Base-by-base conservation (phyloP, 2,797 vertebrate species). In the Triplophysa bombifrons region DNA sequence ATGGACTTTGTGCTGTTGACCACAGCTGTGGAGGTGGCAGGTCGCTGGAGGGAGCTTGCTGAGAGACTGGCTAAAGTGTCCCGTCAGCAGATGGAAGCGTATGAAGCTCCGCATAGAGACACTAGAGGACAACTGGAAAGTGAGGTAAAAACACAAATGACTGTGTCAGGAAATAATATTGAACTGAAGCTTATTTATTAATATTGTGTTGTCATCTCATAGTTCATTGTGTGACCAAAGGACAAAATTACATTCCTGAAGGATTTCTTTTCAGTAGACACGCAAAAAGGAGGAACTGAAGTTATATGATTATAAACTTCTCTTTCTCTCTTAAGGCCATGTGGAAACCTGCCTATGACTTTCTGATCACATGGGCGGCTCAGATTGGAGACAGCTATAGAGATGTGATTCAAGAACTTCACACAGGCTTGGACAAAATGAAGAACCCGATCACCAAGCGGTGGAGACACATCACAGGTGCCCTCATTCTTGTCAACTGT, bases 321-420 rank as follows among this genome's bases (percentile, higher is more conserved):
- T 61, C 25, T 61, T 41, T 22, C n/a, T 58, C 63, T 65, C 6
- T 22, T 25, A 86, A 98, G 97, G 96, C 96, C 83, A 99, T 99
- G 97, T 99, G 97, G 98, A 99, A 99, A 81, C 97, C 98, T 0
- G 98, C 98, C 0, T 99, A 97, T 0, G 98, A 99, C 89, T 99
- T 99, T 86, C 92, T 99, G 73, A 90, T 99, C 53, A 99, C 96
- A 0, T 99, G 98, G 98, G 97, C 97, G 4, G 93, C 94, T 61
- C 96, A 97, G 85, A 88, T 98, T 0, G 98, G 98, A 0, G 98
- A 99, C 89, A 99, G 98, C 91, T 98, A 98, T 89, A 90, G 97
- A 0, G 98, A 99, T 0, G 94, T 99, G 80, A 96, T 98, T 89
- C 98, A 99, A 89, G 98, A 99, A 87, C 93, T 99, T 25, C 98